Conservation (phyloP, 1,140 invertebrate species). For the Alviniconcha marisindica region DNA sequence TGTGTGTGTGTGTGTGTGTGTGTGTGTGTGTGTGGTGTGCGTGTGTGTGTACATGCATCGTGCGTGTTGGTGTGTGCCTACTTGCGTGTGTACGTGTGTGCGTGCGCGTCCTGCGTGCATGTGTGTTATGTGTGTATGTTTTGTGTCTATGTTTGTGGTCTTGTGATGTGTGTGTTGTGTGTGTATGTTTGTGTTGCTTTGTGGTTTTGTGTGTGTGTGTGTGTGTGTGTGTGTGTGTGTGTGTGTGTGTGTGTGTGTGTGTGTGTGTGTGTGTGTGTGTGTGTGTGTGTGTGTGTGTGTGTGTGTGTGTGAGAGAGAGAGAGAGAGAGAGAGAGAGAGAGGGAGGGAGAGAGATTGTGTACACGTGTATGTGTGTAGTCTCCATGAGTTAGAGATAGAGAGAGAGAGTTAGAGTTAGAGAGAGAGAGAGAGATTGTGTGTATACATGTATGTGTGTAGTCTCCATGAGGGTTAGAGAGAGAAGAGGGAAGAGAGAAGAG, state of each 20-base stretch:
- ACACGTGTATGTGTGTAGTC: neutral
- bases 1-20: too few species aligned
- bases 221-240: neutral
- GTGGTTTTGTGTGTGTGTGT: neutral
- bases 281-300: neutral
- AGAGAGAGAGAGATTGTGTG: too few species aligned
- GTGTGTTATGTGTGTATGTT: neutral
- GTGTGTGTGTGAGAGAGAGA: neutral
- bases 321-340: neutral
- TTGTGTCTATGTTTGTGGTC: neutral
- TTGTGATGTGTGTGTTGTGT: neutral
- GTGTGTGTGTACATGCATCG: too few species aligned
- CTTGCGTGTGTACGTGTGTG: neutral
- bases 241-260: neutral
- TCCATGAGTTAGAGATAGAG: too few species aligned
- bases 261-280: neutral
- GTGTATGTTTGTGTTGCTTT: neutral
- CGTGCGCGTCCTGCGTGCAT: neutral
- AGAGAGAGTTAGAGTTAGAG: too few species aligned
- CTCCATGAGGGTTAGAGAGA: too few species aligned
- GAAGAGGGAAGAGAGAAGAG: too few species aligned
- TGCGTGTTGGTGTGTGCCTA: neutral
- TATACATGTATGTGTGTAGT: too few species aligned
- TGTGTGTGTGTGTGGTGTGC: too few species aligned
- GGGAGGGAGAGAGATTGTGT: neutral